phyloP scores from a whole-genome alignment of 2,113 vertebrate species.

The Irena cyanogastra region DNA sequence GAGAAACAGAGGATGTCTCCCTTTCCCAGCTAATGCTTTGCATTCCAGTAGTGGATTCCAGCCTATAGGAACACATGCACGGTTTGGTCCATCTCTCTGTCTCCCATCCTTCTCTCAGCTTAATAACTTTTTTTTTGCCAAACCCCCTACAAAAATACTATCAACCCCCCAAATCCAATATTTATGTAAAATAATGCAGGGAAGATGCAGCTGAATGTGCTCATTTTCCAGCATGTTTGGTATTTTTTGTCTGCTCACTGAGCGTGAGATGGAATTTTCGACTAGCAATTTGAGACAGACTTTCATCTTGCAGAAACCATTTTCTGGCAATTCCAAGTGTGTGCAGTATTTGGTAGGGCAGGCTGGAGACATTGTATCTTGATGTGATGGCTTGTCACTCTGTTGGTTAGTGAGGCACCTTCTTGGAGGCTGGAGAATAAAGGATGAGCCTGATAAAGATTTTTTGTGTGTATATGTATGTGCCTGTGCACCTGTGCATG shows the following conservation, averaged over 20 bases:
- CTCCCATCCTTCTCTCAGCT: neutral
- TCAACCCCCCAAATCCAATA: neutral
- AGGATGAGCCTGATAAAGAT: neutral
- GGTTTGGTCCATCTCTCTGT: neutral
- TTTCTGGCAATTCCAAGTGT: neutral
- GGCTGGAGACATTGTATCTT: neutral
- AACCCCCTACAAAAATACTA: neutral
- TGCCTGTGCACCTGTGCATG: neutral
- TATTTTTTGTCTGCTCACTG: slow-evolving; percentile 13
- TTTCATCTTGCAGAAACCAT: slow-evolving; percentile 24
- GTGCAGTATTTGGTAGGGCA: neutral
- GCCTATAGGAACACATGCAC: neutral
- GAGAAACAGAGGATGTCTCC: neutral
- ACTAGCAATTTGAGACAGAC: slow-evolving; percentile 1
- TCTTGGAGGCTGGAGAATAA: neutral
- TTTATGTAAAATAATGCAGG: slow-evolving; percentile 24
- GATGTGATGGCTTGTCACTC: neutral
- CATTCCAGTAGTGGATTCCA: neutral
- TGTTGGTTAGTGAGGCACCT: neutral
- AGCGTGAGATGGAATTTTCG: slow-evolving; percentile 40
- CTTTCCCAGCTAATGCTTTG: neutral
- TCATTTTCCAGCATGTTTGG: neutral
- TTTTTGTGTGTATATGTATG: neutral
- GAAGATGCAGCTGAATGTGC: neutral
- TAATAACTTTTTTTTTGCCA: neutral